phyloP scores from a whole-genome alignment of 2,113 vertebrate species.

The Pollachius pollachius region DNA sequence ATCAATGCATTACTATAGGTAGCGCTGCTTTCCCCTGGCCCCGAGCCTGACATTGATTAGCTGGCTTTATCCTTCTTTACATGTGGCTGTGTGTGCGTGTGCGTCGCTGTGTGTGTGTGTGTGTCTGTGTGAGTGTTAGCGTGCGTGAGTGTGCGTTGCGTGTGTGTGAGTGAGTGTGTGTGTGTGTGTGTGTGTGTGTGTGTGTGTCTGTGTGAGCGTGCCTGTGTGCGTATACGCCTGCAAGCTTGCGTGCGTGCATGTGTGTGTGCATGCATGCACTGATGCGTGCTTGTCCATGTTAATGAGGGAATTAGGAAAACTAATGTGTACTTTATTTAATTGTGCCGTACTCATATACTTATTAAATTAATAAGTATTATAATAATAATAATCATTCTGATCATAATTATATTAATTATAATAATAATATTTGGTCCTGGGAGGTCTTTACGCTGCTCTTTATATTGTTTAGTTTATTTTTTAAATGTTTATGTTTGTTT shows the following conservation, averaged over 20 bases:
- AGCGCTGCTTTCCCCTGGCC: conserved; percentile 23
- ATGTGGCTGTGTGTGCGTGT: conserved; percentile 1
- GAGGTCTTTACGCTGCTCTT: too few species aligned
- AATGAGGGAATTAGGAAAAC: not conserved
- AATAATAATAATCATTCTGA: too few species aligned
- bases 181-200: conserved; percentile 8
- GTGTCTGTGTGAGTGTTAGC: not conserved
- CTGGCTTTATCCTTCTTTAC: conserved; percentile 2
- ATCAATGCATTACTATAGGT: conserved; percentile 37
- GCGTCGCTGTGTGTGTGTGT: not conserved
- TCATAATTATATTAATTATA: too few species aligned
- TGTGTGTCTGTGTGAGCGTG: conserved; percentile 13
- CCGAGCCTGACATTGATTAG: conserved; percentile 11
- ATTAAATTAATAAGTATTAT: too few species aligned
- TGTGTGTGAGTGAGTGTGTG: not conserved
- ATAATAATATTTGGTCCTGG: too few species aligned
- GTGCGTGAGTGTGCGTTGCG: not conserved
- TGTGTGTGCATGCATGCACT: not conserved
- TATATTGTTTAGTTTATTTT: not conserved
- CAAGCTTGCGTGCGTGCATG: not conserved
- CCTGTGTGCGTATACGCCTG: conserved; percentile 1
- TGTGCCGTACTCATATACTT: not conserved
- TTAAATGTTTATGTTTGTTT: not conserved
- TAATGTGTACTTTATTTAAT: not conserved
- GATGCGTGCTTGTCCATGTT: not conserved